These are phyloP conservation scores for Iphiclides podalirius DNA, from an alignment of 2,888 invertebrate species.

Conservation along the genomic window DNA sequence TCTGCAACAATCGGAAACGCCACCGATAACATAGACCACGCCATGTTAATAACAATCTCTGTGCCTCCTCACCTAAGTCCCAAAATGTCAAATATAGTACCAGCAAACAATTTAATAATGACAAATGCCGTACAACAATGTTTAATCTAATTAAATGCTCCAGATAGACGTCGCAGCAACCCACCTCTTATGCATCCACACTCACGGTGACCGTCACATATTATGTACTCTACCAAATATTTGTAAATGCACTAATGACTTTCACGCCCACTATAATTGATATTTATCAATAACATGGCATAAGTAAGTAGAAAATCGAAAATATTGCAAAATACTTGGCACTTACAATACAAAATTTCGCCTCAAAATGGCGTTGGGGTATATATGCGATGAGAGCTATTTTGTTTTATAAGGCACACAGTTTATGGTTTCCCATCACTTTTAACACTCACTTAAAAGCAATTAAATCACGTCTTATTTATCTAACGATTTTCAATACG, in stretches of 20 bases:
- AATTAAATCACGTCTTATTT: slow-evolving; percentile 55
- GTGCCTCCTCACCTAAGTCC: slow-evolving; percentile 23
- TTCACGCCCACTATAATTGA: slow-evolving; percentile 46
- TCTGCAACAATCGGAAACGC: slow-evolving; percentile 76
- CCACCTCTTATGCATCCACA: slow-evolving; percentile 64
- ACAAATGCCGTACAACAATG: slow-evolving; percentile 9
- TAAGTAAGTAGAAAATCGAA: slow-evolving; percentile 50
- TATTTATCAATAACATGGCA: slow-evolving; percentile 45
- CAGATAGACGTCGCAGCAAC: slow-evolving; percentile 60
- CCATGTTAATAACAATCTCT: slow-evolving; percentile 26
- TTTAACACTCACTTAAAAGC: slow-evolving; percentile 52
- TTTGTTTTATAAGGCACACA: slow-evolving; percentile 73
- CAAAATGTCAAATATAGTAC: slow-evolving; percentile 11
- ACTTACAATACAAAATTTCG: slow-evolving; percentile 81
- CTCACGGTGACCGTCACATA: slow-evolving; percentile 42
- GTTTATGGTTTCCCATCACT: slow-evolving; percentile 60
- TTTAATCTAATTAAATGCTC: slow-evolving; percentile 69
- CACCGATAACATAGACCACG: slow-evolving; percentile 63
- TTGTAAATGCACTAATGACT: slow-evolving; percentile 35
- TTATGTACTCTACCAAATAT: slow-evolving; percentile 39
- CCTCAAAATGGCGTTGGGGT: slow-evolving; percentile 81
- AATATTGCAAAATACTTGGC: slow-evolving; percentile 80
- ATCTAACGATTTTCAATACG: slow-evolving; percentile 41
- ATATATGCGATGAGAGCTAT: slow-evolving; percentile 79
- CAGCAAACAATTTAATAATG: slow-evolving; percentile 6